Conservation (phyloP, 2,888 invertebrate species). For the Octonoba sinensis region DNA sequence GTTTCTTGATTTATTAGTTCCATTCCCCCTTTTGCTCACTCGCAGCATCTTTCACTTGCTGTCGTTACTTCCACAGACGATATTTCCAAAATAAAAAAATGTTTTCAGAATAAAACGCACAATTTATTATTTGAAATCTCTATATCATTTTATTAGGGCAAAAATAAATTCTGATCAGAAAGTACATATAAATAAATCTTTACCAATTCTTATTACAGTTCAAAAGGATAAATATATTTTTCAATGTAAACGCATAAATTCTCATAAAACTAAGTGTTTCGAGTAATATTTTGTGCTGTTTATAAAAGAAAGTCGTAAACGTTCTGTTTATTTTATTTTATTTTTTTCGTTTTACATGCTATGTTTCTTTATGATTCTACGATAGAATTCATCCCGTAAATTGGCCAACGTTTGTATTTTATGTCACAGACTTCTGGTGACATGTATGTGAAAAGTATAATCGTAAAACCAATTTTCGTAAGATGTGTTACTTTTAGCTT, state of each 20-base stretch:
- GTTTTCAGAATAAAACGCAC: background rate
- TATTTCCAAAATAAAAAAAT: background rate
- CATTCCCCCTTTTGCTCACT: no score
- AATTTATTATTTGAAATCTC: conserved; percentile 19
- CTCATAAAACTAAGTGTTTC: conserved; percentile 53
- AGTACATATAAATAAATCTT: conserved; percentile 45
- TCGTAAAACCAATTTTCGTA: no score
- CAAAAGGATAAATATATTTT: conserved; percentile 13
- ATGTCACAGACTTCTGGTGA: no score
- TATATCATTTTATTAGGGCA: conserved; percentile 30
- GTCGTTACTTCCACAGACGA: conserved; percentile 36
- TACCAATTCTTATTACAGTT: conserved; percentile 41
- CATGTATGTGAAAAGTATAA: no score
- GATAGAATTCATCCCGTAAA: no score
- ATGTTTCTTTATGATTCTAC: no score
- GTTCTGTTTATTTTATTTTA: no score
- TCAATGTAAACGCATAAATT: conserved; percentile 35
- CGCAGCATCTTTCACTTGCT: conserved; percentile 37
- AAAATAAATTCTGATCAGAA: conserved; percentile 36
- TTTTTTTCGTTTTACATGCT: no score
- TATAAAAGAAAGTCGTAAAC: no score
- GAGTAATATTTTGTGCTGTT: background rate
- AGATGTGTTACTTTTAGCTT: no score
- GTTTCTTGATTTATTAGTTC: conserved; percentile 47
- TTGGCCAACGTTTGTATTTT: no score